Evolutionary conservation across 2,797 vertebrate species (phyloP).

Genomic region (Harpagifer antarcticus): DNA sequence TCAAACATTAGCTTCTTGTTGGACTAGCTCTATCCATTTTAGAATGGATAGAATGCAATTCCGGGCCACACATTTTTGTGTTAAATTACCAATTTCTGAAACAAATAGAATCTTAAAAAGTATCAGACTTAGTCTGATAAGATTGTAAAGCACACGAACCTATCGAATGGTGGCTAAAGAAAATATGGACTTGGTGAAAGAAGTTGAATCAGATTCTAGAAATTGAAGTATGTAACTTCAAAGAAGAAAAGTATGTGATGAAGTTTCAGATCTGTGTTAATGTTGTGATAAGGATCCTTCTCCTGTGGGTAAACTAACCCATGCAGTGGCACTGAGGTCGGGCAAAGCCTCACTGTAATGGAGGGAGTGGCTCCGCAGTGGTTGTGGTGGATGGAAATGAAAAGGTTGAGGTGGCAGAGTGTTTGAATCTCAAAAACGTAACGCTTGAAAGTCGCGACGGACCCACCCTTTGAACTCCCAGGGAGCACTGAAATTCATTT

Average conservation of each 20-base stretch:
- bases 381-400: constrained; percentile 68
- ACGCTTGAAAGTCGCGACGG: constrained; percentile 35
- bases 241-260: constrained; percentile 14
- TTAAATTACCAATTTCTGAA: too few species aligned
- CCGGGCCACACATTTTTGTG: too few species aligned
- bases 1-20: too few species aligned
- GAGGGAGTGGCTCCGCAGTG: constrained; percentile 63
- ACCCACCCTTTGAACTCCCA: constrained; percentile 63
- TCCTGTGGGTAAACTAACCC: constrained; percentile 34
- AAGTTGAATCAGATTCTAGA: constrained; percentile 25
- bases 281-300: constrained; percentile 50
- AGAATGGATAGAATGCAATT: too few species aligned
- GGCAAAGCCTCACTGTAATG: constrained; percentile 43
- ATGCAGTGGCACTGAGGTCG: constrained; percentile 47
- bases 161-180: too few species aligned
- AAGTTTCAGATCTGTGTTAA: constrained; percentile 30
- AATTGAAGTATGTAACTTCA: constrained; percentile 7
- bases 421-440: constrained; percentile 67
- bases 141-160: too few species aligned
- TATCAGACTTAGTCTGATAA: too few species aligned
- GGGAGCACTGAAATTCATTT: constrained; percentile 65
- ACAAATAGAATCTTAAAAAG: too few species aligned
- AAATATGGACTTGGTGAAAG: not conserved
- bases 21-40: too few species aligned
- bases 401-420: constrained; percentile 64